A percentile compares a stretch with the other conserved stretches of the same genome.
Evolutionary conservation across 2,888 invertebrate species (phyloP).

Genomic region (Scaptomyza tumidula): DNA sequence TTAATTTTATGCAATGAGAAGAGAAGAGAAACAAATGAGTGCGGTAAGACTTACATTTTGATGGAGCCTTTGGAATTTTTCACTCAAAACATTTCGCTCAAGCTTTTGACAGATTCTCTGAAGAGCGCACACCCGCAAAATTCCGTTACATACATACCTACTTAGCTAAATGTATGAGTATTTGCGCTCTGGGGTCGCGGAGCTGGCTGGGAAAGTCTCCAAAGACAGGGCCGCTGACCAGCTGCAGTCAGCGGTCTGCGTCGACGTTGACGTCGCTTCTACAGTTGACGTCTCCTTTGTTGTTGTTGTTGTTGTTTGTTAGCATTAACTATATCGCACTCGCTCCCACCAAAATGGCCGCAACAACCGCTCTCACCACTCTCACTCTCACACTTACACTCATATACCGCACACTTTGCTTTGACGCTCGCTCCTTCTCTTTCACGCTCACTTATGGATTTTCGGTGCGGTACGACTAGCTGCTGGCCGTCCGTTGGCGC

Average conservation of each 20-base stretch:
- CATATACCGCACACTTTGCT: too few relatives aligned
- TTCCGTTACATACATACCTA: slow-evolving; percentile 55
- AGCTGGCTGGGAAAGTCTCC: slow-evolving; percentile 59
- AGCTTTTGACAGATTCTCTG: slow-evolving; percentile 45
- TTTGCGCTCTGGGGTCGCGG: slow-evolving; percentile 8
- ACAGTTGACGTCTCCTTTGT: slow-evolving; percentile 20
- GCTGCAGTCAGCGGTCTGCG: slow-evolving; percentile 39
- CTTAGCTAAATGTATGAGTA: background rate
- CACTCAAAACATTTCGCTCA: slow-evolving; percentile 68
- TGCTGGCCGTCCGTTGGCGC: slow-evolving; percentile 46
- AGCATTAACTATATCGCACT: slow-evolving; percentile 49
- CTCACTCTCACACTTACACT: slow-evolving; percentile 30
- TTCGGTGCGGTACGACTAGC: slow-evolving; percentile 50
- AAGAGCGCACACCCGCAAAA: slow-evolving; percentile 45
- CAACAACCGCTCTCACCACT: slow-evolving; percentile 26
- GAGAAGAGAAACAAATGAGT: slow-evolving; percentile 18
- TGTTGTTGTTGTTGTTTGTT: slow-evolving; percentile 25
- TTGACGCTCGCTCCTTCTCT: slow-evolving; percentile 12
- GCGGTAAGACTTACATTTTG: slow-evolving; percentile 10
- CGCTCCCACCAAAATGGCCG: slow-evolving; percentile 82
- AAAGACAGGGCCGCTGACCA: slow-evolving; percentile 67
- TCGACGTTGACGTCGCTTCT: slow-evolving; percentile 23
- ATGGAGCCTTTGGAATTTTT: slow-evolving; percentile 17
- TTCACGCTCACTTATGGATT: slow-evolving; percentile 26
- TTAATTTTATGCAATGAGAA: slow-evolving; percentile 7